Conservation (phyloP, 2,888 invertebrate species). For the Rhabditoides inermis region DNA sequence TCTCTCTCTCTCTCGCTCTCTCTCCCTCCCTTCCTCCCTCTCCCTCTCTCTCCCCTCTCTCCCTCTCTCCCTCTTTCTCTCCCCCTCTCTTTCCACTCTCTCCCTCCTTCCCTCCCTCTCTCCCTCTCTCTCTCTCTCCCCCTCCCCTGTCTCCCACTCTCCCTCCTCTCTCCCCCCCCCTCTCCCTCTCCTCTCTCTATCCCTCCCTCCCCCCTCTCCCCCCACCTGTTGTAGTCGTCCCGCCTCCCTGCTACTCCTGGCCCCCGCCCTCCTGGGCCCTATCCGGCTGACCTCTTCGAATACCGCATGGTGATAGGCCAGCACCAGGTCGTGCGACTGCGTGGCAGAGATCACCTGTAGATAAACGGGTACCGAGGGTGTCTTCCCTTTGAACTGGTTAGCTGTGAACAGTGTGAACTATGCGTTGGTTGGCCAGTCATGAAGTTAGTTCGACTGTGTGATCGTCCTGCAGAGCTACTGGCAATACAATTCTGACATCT, state of each 20-base stretch:
- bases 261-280: conserved; percentile 18
- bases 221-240: conserved; percentile 16
- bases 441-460: too few species aligned
- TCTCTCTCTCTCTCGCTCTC: too few species aligned
- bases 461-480: too few species aligned
- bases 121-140: background rate
- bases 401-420: background rate
- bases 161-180: background rate
- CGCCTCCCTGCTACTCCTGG: conserved; percentile 14
- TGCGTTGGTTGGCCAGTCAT: too few species aligned
- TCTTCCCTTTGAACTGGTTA: too few species aligned
- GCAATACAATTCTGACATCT: too few species aligned
- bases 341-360: background rate
- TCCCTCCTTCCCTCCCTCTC: background rate
- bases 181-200: background rate
- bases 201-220: background rate
- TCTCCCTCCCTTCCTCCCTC: too few species aligned
- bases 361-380: background rate
- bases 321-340: conserved; percentile 18
- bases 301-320: conserved; percentile 27
- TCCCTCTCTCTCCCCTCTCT: background rate
- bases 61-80: background rate
- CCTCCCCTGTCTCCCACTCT: background rate
- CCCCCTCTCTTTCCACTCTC: too few species aligned
- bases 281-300: conserved; percentile 19